A percentile compares a stretch with the other conserved stretches of the same genome.
phyloP scores from a whole-genome alignment of 1,140 invertebrate species.

The Hydropsyche tenuis region DNA sequence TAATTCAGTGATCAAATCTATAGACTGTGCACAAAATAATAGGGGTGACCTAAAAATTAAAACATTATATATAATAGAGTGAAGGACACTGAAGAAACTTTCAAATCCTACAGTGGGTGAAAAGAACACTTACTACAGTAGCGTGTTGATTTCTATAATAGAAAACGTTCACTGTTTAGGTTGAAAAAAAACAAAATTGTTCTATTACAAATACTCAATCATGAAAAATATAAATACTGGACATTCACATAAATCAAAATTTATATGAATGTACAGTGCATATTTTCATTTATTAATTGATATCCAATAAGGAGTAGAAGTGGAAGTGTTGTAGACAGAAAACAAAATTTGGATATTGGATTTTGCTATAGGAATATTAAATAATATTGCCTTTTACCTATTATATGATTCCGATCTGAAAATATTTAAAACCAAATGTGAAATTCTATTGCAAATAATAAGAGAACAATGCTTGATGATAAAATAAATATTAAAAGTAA shows the following conservation, averaged over 20 bases:
- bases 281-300: too few species aligned
- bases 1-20: conserved; percentile 29
- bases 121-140: conserved; percentile 42
- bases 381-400: conserved; percentile 56
- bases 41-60: conserved; percentile 24
- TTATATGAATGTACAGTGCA: not conserved
- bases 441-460: conserved; percentile 46
- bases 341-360: conserved; percentile 32
- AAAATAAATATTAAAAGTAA: conserved; percentile 12
- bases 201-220: conserved; percentile 31
- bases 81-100: conserved; percentile 18
- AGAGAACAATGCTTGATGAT: conserved; percentile 17
- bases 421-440: conserved; percentile 57
- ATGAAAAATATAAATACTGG: conserved; percentile 30
- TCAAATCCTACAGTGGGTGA: conserved; percentile 26
- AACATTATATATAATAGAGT: conserved; percentile 15
- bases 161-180: conserved; percentile 8
- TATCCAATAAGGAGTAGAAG: not conserved
- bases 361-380: conserved; percentile 35
- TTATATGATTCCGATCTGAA: conserved; percentile 66
- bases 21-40: conserved; percentile 15
- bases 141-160: conserved; percentile 35
- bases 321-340: not conserved
- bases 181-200: too few species aligned
- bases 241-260: not conserved